phyloP scores from a whole-genome alignment of 2,113 vertebrate genomes.

The Aleadryas rufinucha region DNA sequence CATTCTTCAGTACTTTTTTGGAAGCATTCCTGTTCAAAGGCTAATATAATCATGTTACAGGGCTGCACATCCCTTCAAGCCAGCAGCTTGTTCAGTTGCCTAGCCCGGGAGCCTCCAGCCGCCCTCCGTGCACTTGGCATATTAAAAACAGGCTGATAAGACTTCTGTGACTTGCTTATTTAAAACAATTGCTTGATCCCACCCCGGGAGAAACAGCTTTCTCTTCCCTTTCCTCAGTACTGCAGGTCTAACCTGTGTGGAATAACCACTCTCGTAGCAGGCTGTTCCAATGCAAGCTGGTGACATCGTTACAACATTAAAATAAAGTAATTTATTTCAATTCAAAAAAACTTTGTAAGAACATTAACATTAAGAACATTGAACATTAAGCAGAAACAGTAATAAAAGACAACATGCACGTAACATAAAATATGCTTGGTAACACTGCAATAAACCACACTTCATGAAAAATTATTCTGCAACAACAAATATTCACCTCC shows the following conservation, averaged over 20 bases:
- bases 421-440: not conserved
- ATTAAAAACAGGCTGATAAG: not conserved
- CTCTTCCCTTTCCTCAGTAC: not conserved
- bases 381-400: not conserved
- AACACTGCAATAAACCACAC: not conserved
- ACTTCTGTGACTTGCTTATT: not conserved
- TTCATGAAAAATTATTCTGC: not conserved
- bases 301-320: not conserved
- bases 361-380: not conserved
- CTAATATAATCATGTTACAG: not conserved
- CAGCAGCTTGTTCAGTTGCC: not conserved
- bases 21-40: not conserved
- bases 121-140: not conserved
- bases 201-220: not conserved
- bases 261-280: fast-evolving
- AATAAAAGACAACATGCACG: not conserved
- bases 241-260: not conserved
- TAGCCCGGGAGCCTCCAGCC: not conserved
- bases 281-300: not conserved
- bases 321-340: constrained; percentile 46
- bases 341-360: not conserved
- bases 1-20: not conserved
- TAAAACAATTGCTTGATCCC: not conserved
- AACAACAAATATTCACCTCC: not conserved
- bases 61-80: not conserved